These are phyloP conservation scores for Nibea coibor DNA, from an alignment of 2,113 vertebrate species.

Conservation along the genomic window DNA sequence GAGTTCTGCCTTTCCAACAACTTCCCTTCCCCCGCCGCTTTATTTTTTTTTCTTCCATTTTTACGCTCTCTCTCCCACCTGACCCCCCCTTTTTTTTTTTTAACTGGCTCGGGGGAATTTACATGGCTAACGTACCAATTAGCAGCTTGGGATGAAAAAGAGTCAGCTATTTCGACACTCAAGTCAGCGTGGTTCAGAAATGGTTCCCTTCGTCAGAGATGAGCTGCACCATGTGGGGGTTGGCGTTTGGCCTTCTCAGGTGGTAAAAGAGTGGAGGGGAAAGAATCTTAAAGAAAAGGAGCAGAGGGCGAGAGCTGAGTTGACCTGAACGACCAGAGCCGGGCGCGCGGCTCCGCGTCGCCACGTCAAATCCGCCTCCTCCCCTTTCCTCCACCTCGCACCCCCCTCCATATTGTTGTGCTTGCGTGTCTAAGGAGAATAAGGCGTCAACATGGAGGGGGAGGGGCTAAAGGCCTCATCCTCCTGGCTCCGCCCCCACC, in stretches of 20 bases:
- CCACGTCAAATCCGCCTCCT: constrained; percentile 23
- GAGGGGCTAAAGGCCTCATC: constrained; percentile 66
- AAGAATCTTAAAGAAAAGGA: constrained; percentile 21
- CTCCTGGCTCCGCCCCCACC: constrained; percentile 67
- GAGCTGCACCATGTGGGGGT: constrained; percentile 65
- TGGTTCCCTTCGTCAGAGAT: constrained; percentile 76
- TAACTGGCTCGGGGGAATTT: constrained; percentile 56
- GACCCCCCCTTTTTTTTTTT: neutral
- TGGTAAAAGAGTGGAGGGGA: constrained; percentile 49
- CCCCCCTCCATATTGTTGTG: constrained; percentile 79
- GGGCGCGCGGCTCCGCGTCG: neutral
- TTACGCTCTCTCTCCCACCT: constrained; percentile 21
- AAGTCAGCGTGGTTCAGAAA: constrained; percentile 76
- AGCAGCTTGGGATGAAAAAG: constrained; percentile 76
- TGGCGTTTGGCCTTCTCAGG: constrained; percentile 43
- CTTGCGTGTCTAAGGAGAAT: constrained; percentile 76
- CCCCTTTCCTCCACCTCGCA: constrained; percentile 36
- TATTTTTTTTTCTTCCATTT: neutral
- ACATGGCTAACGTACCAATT: constrained; percentile 73
- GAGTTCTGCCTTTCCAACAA: constrained; percentile 34
- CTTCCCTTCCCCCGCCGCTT: neutral
- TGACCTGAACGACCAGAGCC: constrained; percentile 16
- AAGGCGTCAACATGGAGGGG: constrained; percentile 75
- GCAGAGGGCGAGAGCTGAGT: neutral
- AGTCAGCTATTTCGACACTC: constrained; percentile 59